phyloP scores from a whole-genome alignment of 2,113 vertebrate species.

The Mustela lutreola region DNA sequence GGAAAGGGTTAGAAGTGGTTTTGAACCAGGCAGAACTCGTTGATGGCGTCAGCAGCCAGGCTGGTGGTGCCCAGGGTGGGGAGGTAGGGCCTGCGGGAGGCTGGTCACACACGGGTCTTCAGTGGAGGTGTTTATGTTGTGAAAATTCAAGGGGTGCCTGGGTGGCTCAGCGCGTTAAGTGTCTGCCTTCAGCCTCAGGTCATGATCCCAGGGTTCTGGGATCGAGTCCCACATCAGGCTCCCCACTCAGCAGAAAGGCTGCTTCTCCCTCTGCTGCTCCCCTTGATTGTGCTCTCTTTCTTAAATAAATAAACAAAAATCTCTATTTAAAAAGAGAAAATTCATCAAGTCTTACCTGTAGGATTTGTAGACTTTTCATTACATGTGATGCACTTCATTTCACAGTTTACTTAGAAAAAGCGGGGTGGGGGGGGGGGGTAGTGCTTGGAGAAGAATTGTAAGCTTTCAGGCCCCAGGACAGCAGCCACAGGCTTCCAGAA shows the following conservation, averaged over 20 bases:
- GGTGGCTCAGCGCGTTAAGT: too few relatives aligned
- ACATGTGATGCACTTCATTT: too few relatives aligned
- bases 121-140: background rate
- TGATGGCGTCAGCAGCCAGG: background rate
- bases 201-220: too few relatives aligned
- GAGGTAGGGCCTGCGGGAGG: background rate
- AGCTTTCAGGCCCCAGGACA: too few relatives aligned
- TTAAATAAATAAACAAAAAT: too few relatives aligned
- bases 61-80: accelerated
- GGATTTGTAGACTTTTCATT: background rate
- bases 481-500: background rate
- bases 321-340: background rate
- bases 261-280: too few relatives aligned
- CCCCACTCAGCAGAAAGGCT: too few relatives aligned
- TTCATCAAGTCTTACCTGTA: background rate
- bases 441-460: background rate
- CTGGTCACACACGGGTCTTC: background rate
- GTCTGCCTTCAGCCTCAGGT: too few relatives aligned
- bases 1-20: background rate
- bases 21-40: background rate
- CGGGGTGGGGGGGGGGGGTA: too few relatives aligned
- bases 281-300: too few relatives aligned
- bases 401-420: background rate
- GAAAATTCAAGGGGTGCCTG: background rate
- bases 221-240: too few relatives aligned